Base-by-base conservation (phyloP, 2,797 vertebrate species). In the Hippoglossus hippoglossus region DNA sequence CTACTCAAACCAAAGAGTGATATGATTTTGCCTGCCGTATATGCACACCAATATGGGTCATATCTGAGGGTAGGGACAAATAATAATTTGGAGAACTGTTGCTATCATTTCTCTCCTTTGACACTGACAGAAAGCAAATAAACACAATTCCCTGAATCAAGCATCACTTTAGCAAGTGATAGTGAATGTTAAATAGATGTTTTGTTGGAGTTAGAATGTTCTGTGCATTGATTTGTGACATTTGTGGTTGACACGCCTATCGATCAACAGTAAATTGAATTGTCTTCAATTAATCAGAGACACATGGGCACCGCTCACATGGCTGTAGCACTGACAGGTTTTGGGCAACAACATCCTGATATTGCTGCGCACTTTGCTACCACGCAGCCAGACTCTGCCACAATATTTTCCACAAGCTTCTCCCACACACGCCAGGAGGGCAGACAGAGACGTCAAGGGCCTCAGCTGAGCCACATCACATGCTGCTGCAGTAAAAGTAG, bases 351-450 rank as follows among this genome's bases (percentile, higher is more conserved):
- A 62, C 12, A 60, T 21, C 26, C 31, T 65, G 5, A 64, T 68
- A 73, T 61, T 73, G 67, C 50, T 73, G 34, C 71, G 24, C 47
- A 55, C 61, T 62, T 60, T 73, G 56, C 79, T 66, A 49, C 63
- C 50, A 70, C 67, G 65, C 49, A 82, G 66, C 61, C 71, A 77
- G 75, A 44, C 64, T 31, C 55, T 71, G 74, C 36, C 62, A 77
- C 80, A 82, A 75, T 61, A 79, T 79, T 87, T 91, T 92, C 82
- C 81, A 81, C 36, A 71, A 67, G 61, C 16, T 72, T 87, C 84
- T 81, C 66, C 76, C 82, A 82, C 73, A 79, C 72, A 75, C 50
- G 57, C 67, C 75, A 53, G 66, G 73, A 77, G 67, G 73, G 63
- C 53, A 75, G 62, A 63, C 56, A 49, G 53, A 59, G 13, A 68